Conservation (phyloP, 2,113 vertebrate genomes). For the Galemys pyrenaicus region DNA sequence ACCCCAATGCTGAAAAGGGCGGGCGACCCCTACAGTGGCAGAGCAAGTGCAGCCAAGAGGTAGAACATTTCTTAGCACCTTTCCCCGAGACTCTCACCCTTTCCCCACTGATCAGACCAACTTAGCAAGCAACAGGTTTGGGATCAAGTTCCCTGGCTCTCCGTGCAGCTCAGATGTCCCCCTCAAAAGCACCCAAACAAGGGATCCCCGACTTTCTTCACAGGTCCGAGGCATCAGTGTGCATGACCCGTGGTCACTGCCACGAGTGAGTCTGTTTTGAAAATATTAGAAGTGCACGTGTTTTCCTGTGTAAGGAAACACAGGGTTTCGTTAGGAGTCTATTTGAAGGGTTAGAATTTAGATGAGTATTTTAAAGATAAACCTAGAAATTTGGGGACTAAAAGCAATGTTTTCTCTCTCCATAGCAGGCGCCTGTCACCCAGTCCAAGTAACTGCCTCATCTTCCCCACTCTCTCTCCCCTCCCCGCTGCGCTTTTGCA, state of each 20-base stretch:
- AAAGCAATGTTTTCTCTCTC: not conserved
- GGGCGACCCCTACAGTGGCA: not conserved
- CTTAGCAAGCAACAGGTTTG: not conserved
- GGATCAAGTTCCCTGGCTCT: not conserved
- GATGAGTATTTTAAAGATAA: constrained; percentile 44
- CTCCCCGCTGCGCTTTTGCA: not conserved
- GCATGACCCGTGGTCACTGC: not conserved
- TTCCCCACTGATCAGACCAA: not conserved
- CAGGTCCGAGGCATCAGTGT: not conserved
- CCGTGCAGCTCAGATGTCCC: not conserved
- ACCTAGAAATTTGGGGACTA: not conserved
- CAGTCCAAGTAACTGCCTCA: not conserved
- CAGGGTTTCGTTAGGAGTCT: not conserved
- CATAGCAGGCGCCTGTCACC: not conserved
- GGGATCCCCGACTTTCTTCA: not conserved
- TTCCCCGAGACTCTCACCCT: not conserved
- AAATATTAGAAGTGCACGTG: not conserved
- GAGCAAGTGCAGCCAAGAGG: too few species aligned
- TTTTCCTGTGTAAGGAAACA: constrained; percentile 39
- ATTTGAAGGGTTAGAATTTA: constrained; percentile 32
- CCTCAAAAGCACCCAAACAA: not conserved
- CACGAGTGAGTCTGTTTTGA: not conserved
- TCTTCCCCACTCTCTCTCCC: not conserved
- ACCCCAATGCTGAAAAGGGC: not conserved
- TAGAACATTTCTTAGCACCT: not conserved